phyloP scores from a whole-genome alignment of 2,113 vertebrate genomes.

The Prietella phreatophila region DNA sequence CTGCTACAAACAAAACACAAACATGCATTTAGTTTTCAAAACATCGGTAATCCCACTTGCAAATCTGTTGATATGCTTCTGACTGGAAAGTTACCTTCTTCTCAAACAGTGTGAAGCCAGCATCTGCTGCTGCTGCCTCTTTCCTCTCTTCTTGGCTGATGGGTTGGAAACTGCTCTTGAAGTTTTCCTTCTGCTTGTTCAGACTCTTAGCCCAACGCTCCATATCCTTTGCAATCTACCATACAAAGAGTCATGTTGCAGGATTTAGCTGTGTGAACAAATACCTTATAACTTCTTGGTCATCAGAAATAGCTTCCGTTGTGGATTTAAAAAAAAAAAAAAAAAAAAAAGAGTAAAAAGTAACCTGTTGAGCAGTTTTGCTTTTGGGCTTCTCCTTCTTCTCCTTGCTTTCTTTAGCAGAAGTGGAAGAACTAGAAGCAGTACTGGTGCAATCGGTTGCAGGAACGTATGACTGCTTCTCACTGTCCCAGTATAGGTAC shows the following conservation, averaged over 20 bases:
- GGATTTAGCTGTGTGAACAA: slow-evolving; percentile 4
- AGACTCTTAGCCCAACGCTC: slow-evolving; percentile 99
- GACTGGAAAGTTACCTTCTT: slow-evolving; percentile 81
- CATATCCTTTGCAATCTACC: slow-evolving; percentile 98
- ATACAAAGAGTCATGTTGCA: neutral
- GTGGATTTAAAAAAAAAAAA: neutral
- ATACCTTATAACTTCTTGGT: neutral
- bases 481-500: slow-evolving; percentile 96
- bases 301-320: no score
- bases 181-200: slow-evolving; percentile 98
- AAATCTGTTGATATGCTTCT: neutral
- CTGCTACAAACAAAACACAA: slow-evolving; percentile 64
- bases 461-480: slow-evolving; percentile 90
- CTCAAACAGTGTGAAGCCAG: slow-evolving; percentile 93
- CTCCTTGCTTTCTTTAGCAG: slow-evolving; percentile 78
- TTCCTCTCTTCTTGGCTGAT: slow-evolving; percentile 89
- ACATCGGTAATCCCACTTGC: neutral
- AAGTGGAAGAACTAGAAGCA: neutral
- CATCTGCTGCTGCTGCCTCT: slow-evolving; percentile 94
- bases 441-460: slow-evolving; percentile 61
- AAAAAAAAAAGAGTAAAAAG: neutral
- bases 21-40: neutral
- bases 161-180: slow-evolving; percentile 93
- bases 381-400: slow-evolving; percentile 98
- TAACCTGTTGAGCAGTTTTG: slow-evolving; percentile 97